These are phyloP conservation scores for Phalangium opilio DNA, from an alignment of 2,888 invertebrate species.

Conservation along the genomic window DNA sequence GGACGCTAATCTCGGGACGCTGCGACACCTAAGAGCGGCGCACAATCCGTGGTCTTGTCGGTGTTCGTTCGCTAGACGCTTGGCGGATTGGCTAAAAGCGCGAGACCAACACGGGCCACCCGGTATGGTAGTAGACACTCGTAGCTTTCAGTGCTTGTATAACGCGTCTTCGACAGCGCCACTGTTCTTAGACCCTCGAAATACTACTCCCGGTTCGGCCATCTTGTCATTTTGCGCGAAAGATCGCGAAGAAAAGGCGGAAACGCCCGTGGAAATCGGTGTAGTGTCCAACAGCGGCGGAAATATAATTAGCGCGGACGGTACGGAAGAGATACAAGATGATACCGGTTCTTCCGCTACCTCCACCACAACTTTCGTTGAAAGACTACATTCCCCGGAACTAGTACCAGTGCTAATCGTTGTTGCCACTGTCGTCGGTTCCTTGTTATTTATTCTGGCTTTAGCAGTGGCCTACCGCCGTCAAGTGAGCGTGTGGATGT, in stretches of 20 bases:
- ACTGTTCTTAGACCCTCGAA: conserved; percentile 17
- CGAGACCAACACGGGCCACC: conserved; percentile 32
- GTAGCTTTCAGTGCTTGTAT: conserved; percentile 18
- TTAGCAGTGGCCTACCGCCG: conserved; percentile 31
- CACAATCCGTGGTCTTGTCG: conserved; percentile 70
- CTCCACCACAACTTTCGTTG: conserved; percentile 6
- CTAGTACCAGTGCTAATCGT: conserved; percentile 11
- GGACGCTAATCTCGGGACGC: conserved; percentile 9
- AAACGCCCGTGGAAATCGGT: too few species aligned
- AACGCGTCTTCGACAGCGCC: conserved; percentile 18
- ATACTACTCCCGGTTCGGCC: conserved; percentile 12
- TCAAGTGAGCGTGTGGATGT: conserved; percentile 62
- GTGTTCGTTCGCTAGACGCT: conserved; percentile 55
- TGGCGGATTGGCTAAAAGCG: conserved; percentile 57
- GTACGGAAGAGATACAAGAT: neutral
- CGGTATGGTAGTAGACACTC: conserved; percentile 36
- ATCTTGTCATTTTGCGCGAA: neutral
- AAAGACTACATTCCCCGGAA: conserved; percentile 7
- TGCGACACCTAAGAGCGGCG: conserved; percentile 34
- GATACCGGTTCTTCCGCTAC: too few species aligned
- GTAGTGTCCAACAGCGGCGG: too few species aligned
- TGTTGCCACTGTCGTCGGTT: neutral
- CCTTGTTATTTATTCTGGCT: conserved; percentile 8
- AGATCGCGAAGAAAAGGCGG: neutral
- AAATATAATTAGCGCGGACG: too few species aligned